Evolutionary conservation across 2,797 vertebrate species (phyloP).

Genomic region (Geotrypetes seraphini): DNA sequence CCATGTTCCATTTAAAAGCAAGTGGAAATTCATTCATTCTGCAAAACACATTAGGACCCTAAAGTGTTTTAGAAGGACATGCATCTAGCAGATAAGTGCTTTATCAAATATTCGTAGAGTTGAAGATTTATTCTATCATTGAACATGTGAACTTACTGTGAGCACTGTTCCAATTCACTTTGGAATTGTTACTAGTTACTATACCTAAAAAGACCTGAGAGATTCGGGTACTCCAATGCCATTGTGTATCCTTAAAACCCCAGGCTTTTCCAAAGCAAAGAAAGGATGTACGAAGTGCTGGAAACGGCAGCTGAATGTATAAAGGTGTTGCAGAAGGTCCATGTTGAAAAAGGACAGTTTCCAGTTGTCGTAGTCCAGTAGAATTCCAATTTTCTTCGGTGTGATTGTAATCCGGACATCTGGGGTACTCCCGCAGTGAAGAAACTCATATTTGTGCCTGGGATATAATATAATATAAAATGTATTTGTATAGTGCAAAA

Average conservation of each 20-base stretch:
- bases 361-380: conserved; percentile 70
- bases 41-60: too few relatives aligned
- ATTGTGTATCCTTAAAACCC: conserved; percentile 62
- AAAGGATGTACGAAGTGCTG: conserved; percentile 73
- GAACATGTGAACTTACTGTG: too few relatives aligned
- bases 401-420: conserved; percentile 78
- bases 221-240: conserved; percentile 54
- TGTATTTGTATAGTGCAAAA: too few relatives aligned
- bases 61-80: too few relatives aligned
- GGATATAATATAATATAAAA: too few relatives aligned
- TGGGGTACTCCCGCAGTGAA: conserved; percentile 72
- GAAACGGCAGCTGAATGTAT: conserved; percentile 67
- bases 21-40: too few relatives aligned
- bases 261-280: conserved; percentile 79
- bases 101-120: too few relatives aligned
- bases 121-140: too few relatives aligned
- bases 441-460: conserved; percentile 85
- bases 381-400: conserved; percentile 68
- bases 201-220: conserved; percentile 16
- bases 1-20: too few relatives aligned
- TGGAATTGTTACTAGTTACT: too few relatives aligned
- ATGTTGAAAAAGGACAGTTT: conserved; percentile 80
- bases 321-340: conserved; percentile 72
- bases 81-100: too few relatives aligned
- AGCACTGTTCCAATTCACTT: too few relatives aligned